These are phyloP conservation scores for Heteropelma amictum DNA, from an alignment of 2,888 invertebrate genomes.

Conservation along the genomic window DNA sequence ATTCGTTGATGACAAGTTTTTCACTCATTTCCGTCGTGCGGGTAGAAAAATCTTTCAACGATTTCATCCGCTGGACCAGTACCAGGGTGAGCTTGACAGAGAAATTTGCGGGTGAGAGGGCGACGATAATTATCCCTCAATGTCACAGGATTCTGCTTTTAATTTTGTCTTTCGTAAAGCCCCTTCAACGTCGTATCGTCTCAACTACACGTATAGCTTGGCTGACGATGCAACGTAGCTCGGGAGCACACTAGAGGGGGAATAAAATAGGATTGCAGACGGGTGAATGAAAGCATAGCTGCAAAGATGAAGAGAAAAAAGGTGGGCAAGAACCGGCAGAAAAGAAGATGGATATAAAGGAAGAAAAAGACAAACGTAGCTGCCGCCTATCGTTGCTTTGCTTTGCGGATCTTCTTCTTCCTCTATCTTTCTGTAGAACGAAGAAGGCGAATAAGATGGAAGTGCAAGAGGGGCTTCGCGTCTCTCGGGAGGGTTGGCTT, in stretches of 20 bases:
- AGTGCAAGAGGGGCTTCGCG: slow-evolving; percentile 42
- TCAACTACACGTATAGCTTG: background rate
- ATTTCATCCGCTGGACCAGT: too few relatives aligned
- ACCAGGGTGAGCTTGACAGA: too few relatives aligned
- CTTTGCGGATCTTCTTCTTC: background rate
- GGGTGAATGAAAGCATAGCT: slow-evolving; percentile 21
- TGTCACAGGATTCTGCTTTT: slow-evolving; percentile 9
- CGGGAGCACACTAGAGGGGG: slow-evolving; percentile 8
- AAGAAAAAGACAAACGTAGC: slow-evolving; percentile 25
- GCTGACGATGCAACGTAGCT: background rate
- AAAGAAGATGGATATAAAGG: slow-evolving; percentile 39
- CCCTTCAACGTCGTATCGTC: background rate
- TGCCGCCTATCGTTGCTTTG: slow-evolving; percentile 28
- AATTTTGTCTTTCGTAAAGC: slow-evolving; percentile 17
- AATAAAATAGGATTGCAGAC: slow-evolving; percentile 31
- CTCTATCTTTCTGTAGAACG: slow-evolving; percentile 16
- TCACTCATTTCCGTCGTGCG: too few relatives aligned
- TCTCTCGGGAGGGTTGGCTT: slow-evolving; percentile 48
- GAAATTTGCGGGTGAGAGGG: too few relatives aligned
- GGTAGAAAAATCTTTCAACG: too few relatives aligned
- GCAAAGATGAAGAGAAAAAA: background rate
- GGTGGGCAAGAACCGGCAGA: slow-evolving; percentile 19
- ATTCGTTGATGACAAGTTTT: too few relatives aligned
- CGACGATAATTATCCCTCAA: background rate
- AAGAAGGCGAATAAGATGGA: slow-evolving; percentile 43